Evolutionary conservation across 2,113 vertebrate species (phyloP).

Genomic region (Eptesicus fuscus): DNA sequence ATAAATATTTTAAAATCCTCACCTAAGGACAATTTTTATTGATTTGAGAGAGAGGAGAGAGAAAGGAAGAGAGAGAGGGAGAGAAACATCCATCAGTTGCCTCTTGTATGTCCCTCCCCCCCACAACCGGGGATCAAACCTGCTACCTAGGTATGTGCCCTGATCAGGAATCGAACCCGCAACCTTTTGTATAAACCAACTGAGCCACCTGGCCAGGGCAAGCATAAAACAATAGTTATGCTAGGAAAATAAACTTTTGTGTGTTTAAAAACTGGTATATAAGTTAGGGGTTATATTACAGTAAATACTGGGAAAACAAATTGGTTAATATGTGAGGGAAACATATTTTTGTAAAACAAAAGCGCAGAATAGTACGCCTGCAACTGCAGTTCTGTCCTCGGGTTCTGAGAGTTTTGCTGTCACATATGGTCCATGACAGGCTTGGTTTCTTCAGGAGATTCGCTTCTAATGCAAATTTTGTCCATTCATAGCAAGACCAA

Average conservation of each 20-base stretch:
- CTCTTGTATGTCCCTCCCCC: accelerated
- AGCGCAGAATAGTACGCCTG: not conserved
- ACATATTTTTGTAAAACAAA: constrained; percentile 4
- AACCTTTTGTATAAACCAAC: not conserved
- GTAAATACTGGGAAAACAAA: not conserved
- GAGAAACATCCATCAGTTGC: not conserved
- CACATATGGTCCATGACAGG: accelerated
- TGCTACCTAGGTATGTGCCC: not conserved
- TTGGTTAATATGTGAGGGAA: not conserved
- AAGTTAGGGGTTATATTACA: not conserved
- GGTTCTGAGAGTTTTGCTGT: not conserved
- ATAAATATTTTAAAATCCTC: not conserved
- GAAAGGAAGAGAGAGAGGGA: not conserved
- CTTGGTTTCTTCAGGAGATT: not conserved
- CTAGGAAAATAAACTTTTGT: constrained; percentile 32
- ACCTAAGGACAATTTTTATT: not conserved
- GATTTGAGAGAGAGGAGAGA: not conserved
- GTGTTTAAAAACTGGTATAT: not conserved
- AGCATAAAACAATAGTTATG: not conserved
- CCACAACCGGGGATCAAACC: not conserved
- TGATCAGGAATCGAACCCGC: not conserved
- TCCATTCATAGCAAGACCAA: not conserved
- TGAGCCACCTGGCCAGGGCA: not conserved
- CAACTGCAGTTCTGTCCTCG: not conserved
- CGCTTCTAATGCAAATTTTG: not conserved